Conservation (phyloP, 2,797 vertebrate species). For the Falco columbarius region DNA sequence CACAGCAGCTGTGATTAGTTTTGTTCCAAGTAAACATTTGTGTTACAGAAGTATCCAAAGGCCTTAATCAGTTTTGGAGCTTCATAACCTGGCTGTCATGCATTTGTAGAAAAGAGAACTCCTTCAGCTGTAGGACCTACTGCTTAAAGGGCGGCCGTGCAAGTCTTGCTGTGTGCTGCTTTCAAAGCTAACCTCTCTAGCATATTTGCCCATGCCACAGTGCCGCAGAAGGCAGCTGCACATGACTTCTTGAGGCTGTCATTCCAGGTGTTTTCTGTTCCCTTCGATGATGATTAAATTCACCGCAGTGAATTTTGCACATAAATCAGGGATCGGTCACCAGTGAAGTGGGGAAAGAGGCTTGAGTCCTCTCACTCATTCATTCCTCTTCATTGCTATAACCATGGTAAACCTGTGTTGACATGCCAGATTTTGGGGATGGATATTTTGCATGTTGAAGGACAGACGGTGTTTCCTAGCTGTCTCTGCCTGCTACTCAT, state of each 20-base stretch:
- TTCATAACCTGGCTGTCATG: neutral
- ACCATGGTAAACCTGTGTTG: neutral
- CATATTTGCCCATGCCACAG: neutral
- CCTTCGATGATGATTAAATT: neutral
- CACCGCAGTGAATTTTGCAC: neutral
- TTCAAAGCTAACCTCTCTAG: neutral
- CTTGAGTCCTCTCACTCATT: neutral
- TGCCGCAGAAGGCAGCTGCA: neutral
- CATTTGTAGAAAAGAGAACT: neutral
- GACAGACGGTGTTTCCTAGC: neutral
- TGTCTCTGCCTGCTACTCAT: accelerated
- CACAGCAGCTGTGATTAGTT: neutral
- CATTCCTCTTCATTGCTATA: neutral
- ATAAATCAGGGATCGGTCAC: neutral
- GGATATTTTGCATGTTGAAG: neutral
- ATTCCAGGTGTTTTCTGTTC: slow-evolving; percentile 31
- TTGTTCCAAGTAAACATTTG: neutral
- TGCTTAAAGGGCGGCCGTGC: neutral
- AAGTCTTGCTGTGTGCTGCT: neutral
- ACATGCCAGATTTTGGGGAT: neutral
- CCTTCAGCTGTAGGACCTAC: neutral
- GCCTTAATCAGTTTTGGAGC: neutral
- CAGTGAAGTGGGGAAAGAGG: neutral
- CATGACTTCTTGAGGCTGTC: neutral
- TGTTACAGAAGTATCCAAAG: neutral